Evolutionary conservation across 2,888 invertebrate genomes (phyloP), one percentile per base, ranked within the genome.

Genomic region (Pachymerium ferrugineum): DNA sequence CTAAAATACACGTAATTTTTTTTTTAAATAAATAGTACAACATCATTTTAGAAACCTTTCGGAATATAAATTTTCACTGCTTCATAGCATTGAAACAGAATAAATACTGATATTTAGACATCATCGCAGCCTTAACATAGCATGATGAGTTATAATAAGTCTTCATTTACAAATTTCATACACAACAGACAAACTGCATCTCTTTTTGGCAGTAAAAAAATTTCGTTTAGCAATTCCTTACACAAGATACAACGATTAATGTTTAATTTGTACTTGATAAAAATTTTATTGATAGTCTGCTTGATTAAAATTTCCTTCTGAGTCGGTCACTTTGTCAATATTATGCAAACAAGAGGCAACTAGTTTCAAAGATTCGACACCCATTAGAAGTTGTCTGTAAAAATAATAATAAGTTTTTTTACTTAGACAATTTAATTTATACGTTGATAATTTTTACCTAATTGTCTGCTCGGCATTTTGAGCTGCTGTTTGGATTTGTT

Each of bases 301-400:
- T 10, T 10, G 10, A 29, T 70, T 33, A 6, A 42, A 42, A 42
- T 14, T 8, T n/a, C n/a, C 42, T 3, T 42, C 42, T 3, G 3
- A n/a, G 42, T 74, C 74, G 4, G 47, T 30, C 19, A 74, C 42
- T 68, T 47, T 68, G 30, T 74, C 74, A 31, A 74, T 73, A 25
- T 73, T 30, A 22, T 54, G 14, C 19, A 74, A 33, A 38, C 29
- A 69, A 1, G 74, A 62, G 6, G 72, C 73, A 19, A 74, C 6
- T 22, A 73, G 16, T 30, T 73, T 73, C 31, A 74, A 35, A 16
- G 73, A 74, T 22, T 74, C 74, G 12, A 74, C 73, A 12, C 74
- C 74, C 6, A 8, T 38, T 70, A 74, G 25, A 30, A 74, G 68
- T 35, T 74, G 73, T 47, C 74, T 74, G 16, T 4, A 67, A 67